These are phyloP conservation scores for Leistus spinibarbis DNA, from an alignment of 2,888 invertebrate genomes.

Conservation along the genomic window DNA sequence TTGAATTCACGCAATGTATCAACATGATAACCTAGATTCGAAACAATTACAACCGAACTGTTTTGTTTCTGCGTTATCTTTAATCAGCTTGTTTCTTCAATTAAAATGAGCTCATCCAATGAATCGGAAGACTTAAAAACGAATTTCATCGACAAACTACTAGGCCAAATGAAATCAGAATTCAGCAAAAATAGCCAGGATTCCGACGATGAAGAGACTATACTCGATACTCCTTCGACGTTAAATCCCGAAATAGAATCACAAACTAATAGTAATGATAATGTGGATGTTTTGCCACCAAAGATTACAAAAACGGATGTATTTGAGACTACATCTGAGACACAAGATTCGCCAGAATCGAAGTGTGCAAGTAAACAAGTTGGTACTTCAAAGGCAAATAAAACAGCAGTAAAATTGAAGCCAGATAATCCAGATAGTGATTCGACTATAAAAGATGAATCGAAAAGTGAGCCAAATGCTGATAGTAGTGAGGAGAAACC, in stretches of 20 bases:
- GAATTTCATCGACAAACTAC: conserved; percentile 50
- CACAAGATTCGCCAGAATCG: conserved; percentile 6
- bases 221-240: not conserved
- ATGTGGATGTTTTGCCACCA: conserved; percentile 4
- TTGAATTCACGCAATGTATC: not conserved
- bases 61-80: not conserved
- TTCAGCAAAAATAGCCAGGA: conserved; percentile 48
- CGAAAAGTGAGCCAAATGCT: conserved; percentile 10
- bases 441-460: conserved; percentile 11
- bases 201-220: conserved; percentile 15
- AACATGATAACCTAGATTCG: not conserved
- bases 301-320: conserved; percentile 19
- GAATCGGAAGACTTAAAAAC: conserved; percentile 27
- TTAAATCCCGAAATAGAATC: conserved; percentile 5
- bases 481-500: conserved; percentile 56
- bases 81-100: not conserved
- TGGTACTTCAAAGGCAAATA: not conserved
- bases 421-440: conserved; percentile 10
- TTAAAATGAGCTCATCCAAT: conserved; percentile 31
- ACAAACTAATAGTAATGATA: conserved; percentile 2
- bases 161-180: conserved; percentile 55
- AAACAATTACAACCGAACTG: not conserved
- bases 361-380: conserved; percentile 3
- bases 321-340: not conserved
- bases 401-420: conserved; percentile 6